Conservation (phyloP, 2,113 vertebrate genomes). For the Pyxicephalus adspersus region DNA sequence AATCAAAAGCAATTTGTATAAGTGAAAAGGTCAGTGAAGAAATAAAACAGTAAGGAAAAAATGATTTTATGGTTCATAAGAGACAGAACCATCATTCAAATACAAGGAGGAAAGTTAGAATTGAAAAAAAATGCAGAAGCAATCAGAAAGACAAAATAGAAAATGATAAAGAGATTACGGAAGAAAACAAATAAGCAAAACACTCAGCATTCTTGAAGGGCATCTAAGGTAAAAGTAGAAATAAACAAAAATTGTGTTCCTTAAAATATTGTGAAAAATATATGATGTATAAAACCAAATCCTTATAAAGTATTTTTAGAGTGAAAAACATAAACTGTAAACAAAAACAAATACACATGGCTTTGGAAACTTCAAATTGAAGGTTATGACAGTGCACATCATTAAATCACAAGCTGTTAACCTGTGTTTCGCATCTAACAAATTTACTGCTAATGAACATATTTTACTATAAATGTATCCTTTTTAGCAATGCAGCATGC, state of each 20-base stretch:
- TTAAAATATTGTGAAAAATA: no score
- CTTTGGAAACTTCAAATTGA: no score
- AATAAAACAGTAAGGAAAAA: slow-evolving; percentile 11
- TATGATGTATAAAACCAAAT: no score
- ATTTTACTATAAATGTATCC: no score
- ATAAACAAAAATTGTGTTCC: neutral
- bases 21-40: slow-evolving; percentile 19
- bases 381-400: no score
- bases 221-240: neutral
- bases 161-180: neutral
- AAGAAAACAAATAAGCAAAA: neutral
- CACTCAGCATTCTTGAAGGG: neutral
- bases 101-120: neutral
- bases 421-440: no score
- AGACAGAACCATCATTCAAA: slow-evolving; percentile 18
- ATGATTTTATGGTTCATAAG: neutral
- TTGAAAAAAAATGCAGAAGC: neutral
- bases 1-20: slow-evolving; percentile 4
- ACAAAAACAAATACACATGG: no score
- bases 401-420: no score
- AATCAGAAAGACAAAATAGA: neutral
- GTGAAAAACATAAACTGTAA: no score
- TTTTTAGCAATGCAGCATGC: no score
- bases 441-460: no score
- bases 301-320: no score